Evolutionary conservation across 1,140 invertebrate genomes (phyloP), one percentile per base, ranked within the genome.

Genomic region (Neuroterus valhalla): DNA sequence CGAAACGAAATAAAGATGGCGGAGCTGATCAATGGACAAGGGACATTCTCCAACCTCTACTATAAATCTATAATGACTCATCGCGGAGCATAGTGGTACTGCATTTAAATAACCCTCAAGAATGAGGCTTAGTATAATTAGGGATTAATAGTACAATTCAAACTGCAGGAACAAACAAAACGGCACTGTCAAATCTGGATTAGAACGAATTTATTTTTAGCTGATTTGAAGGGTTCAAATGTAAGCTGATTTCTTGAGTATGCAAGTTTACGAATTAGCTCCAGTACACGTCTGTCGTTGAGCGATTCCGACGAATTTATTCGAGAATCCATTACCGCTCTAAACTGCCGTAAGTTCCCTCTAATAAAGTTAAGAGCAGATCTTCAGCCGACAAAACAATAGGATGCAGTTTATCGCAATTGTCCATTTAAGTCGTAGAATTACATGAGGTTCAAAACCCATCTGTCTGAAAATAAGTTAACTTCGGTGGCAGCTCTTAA

Each of bases 401-500:
- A n/a, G 23, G 52, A 55, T 19, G 26, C 3, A 38, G 23, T n/a
- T n/a, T 21, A 48, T 17, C 3, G 10, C 45, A 70, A 70, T n/a
- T 50, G 23, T 17, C 21, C 15, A 19, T 62, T 31, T 15, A 48
- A 68, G 6, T 19, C 46, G 26, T 68, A 19, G 23, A 43, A 44
- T 68, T 15, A 44, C 12, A 46, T 23, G 43, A 68, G 42, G 21
- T 68, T 46, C 21, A 43, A 68, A 43, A 14, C 45, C 12, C 43
- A 46, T 46, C 11, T 21, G 19, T 68, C 21, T 21, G 23, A 21
- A 26, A 46, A 68, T 46, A 45, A 26, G 46, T n/a, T 11, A 21
- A 70, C 62, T 67, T 70, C 74, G 66, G 52, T 66, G 62, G 50
- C 74, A 75, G 55, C 69, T 75, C 69, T 75, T 75, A 75, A 71